Conservation (phyloP, 92 coral and sea anemone genomes). For the Epizoanthus scotinus region DNA sequence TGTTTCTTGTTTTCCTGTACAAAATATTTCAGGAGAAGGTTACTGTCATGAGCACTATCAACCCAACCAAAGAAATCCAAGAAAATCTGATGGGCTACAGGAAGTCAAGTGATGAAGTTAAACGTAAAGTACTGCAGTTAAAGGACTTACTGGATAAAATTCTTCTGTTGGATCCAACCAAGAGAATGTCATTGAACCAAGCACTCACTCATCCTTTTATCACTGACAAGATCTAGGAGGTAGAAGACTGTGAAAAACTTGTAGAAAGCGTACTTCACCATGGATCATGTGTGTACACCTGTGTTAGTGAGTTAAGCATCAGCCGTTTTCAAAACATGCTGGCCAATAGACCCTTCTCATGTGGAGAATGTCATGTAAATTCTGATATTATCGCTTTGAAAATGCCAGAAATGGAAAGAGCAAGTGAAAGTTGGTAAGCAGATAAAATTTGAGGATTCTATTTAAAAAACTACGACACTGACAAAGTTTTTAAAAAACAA, state of each 20-base stretch:
- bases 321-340: background rate
- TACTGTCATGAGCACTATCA: constrained; percentile 87
- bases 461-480: no score
- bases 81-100: constrained; percentile 85
- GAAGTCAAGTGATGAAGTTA: constrained; percentile 82
- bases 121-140: constrained; percentile 88
- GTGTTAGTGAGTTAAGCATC: constrained; percentile 24
- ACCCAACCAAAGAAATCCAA: constrained; percentile 87
- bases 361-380: no score
- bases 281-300: constrained; percentile 10
- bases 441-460: no score
- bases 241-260: constrained; percentile 37
- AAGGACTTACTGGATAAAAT: constrained; percentile 92
- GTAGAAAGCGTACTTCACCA: constrained; percentile 4
- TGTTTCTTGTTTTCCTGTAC: background rate
- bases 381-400: no score
- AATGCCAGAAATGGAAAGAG: no score
- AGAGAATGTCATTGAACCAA: constrained; percentile 90
- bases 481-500: no score
- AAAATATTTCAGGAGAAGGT: constrained; percentile 72
- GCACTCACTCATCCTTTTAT: constrained; percentile 99
- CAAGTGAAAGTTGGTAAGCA: no score
- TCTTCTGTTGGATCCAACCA: constrained; percentile 93
- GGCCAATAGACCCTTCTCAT: no score
- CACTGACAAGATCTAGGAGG: constrained; percentile 93